Evolutionary conservation across 2,113 vertebrate genomes (phyloP), one percentile per base, ranked within the genome.

Genomic region (Hystrix brachyura): DNA sequence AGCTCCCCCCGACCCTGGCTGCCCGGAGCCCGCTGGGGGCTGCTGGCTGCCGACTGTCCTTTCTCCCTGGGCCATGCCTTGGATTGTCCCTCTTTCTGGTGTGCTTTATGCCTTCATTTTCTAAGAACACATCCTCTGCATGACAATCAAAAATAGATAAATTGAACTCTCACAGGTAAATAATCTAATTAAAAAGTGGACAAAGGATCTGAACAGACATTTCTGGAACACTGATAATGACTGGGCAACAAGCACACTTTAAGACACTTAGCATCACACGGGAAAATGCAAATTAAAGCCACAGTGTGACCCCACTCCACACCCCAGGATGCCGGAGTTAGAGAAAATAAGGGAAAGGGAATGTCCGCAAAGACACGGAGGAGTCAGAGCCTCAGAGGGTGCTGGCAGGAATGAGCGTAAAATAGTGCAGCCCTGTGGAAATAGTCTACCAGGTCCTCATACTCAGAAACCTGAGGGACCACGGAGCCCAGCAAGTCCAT

Each of bases 181-280:
- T 5, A 29, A 38, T 18, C 25, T 2, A 10, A 32, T 34, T 48
- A 32, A 23, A 48, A n/a, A 57, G 11, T 17, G 18, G 53, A n/a
- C 55, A 27, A 78, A 84, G 29, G 17, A 57, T 78, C 6, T 29
- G 12, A 60, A 29, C 0, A 23, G 25, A 60, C 9, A 2, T 71
- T 84, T 64, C 53, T 51, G 38, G n/a, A 48, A 27, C 82, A 48
- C 64, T 84, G 69, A 12, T 23, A 12, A 2, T 7, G 29, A 25
- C 8, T 23, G 38, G 18, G 3, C 25, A 12, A 4, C 3, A 59
- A 60, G 43, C 34, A 18, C 14, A 1, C 2, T 3, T 3, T 15
- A n/a, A 79, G 23, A 23, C 3, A 0, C 3, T 34, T 15, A 1
- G 3, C 43, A 4, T 19, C 32, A 0, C 29, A 19, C 14, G 72